These are phyloP conservation scores for Bufo bufo DNA, from an alignment of 2,113 vertebrate genomes.

Conservation along the genomic window DNA sequence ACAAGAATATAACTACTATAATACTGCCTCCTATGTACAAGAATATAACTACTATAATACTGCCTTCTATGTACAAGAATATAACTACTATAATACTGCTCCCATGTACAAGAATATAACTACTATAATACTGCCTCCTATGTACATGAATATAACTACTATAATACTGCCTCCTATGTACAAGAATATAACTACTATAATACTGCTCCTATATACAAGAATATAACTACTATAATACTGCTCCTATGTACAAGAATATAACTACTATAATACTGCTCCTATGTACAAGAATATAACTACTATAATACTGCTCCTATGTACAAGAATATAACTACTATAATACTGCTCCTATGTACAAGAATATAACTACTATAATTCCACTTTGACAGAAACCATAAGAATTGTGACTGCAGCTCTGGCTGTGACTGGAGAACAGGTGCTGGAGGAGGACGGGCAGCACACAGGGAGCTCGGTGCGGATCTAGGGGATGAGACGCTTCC, in stretches of 20 bases:
- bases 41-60: no score
- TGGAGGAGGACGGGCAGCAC: no score
- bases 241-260: not conserved
- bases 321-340: conserved; percentile 3
- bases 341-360: not conserved
- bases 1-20: no score
- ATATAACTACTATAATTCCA: not conserved
- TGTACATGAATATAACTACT: not conserved
- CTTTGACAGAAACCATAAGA: not conserved
- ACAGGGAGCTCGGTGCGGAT: no score
- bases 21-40: no score
- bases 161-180: not conserved
- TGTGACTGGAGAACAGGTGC: no score
- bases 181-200: conserved; percentile 7
- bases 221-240: conserved; percentile 4
- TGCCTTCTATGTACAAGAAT: not conserved
- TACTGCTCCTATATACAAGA: not conserved
- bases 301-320: not conserved
- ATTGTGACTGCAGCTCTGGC: no score
- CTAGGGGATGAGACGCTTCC: no score
- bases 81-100: no score
- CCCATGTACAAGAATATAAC: no score
- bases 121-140: no score
- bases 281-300: conserved; percentile 3
- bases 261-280: not conserved